Evolutionary conservation across 2,113 vertebrate genomes (phyloP), one percentile per base, ranked within the genome.

Genomic region (Sterrhoptilus dennistouni): DNA sequence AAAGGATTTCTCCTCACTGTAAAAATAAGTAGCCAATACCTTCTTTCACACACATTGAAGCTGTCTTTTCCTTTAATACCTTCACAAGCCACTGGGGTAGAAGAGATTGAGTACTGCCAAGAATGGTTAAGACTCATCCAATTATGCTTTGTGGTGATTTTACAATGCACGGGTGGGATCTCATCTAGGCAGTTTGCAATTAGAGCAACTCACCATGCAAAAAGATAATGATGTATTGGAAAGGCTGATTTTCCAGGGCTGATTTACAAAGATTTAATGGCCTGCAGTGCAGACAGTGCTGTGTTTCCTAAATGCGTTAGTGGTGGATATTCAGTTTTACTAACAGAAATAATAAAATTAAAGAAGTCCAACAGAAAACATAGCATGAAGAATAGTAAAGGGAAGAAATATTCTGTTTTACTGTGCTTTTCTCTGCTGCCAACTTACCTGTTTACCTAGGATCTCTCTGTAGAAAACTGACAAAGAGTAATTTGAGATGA

Each of bases 221-320:
- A 89, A 89, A 89, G 33, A 90, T 94, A 96, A 75, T 84, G 72
- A 89, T 71, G 44, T 75, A 86, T 75, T 71, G 44, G 53, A 90
- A 95, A 82, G 60, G 47, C 84, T 78, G 64, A 64, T 94, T 83
- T 89, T 96, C 27, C n/a, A 75, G 56, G 29, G 53, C 40, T 71
- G 89, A 68, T 94, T 96, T 94, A 59, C 35, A 40, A 89, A 92
- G 81, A 95, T 84, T 84, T 87, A 95, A 92, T 49, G 69, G 56
- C 64, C 61, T 84, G 60, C 42, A 77, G 71, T 65, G 57, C 60
- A 89, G 68, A 70, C 35, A 89, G 33, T 35, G 44, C 35, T 49
- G 42, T 49, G 59, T 72, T 88, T 90, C 38, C 45, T 93, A 89
- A 87, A 93, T 8, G 47, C 66, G 68, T 89, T 89, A 78, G 29